phyloP scores from a whole-genome alignment of 2,797 vertebrate genomes.

The Chaetophractus vellerosus region DNA sequence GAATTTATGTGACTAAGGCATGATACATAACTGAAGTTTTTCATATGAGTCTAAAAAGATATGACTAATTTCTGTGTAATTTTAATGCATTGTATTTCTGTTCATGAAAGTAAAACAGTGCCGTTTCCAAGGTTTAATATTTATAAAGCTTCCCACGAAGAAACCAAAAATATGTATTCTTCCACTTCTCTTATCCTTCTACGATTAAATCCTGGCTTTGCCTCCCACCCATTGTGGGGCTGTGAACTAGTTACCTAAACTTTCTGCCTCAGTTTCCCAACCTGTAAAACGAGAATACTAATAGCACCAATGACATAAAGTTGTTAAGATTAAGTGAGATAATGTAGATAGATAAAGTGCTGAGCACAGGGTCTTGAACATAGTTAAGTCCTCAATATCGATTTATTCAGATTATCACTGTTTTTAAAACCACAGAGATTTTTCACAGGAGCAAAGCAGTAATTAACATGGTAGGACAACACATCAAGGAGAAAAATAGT shows the following conservation, averaged over 20 bases:
- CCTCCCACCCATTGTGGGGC: not conserved
- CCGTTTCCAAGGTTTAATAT: slow-evolving; percentile 21
- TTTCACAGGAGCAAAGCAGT: not conserved
- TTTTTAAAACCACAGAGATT: not conserved
- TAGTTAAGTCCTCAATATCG: not conserved
- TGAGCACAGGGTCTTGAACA: not conserved
- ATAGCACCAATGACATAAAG: not conserved
- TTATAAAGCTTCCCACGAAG: slow-evolving; percentile 24
- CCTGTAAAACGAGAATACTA: not conserved
- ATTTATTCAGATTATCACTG: not conserved
- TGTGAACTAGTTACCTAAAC: not conserved
- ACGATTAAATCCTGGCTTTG: slow-evolving; percentile 13
- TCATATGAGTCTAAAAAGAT: slow-evolving; percentile 67
- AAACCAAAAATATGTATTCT: slow-evolving; percentile 26
- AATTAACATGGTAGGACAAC: not conserved
- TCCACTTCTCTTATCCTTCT: not conserved
- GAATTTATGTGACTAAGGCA: slow-evolving; percentile 82
- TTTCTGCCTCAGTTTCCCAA: not conserved
- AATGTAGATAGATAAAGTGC: not conserved
- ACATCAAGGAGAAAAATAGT: not conserved
- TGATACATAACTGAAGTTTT: slow-evolving; percentile 57
- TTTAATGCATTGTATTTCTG: slow-evolving; percentile 58
- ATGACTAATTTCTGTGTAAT: slow-evolving; percentile 71
- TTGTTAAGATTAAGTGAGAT: not conserved
- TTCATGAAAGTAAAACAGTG: slow-evolving; percentile 43